phyloP scores from a whole-genome alignment of 2,113 vertebrate genomes.

The Notechis scutatus region DNA sequence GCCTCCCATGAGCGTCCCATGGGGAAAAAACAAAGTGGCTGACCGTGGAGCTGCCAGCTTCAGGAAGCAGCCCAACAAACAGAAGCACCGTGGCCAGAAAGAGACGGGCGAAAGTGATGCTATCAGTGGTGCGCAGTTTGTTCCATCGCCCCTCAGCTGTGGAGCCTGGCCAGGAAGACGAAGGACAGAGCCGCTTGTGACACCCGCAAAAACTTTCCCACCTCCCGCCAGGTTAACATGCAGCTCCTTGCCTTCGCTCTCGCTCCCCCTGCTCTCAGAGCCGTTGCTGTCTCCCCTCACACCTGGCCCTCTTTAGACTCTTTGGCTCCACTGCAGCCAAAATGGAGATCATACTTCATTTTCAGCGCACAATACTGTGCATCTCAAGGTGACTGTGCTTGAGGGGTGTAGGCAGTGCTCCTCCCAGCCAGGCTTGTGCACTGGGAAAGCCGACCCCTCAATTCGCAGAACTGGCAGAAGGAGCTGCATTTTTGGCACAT shows the following conservation, averaged over 20 bases:
- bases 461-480: neutral
- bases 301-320: too few species aligned
- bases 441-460: too few species aligned
- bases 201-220: neutral
- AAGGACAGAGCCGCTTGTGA: conserved; percentile 52
- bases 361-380: neutral
- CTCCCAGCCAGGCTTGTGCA: too few species aligned
- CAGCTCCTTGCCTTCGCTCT: neutral
- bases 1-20: too few species aligned
- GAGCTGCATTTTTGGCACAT: neutral
- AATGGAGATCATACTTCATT: neutral
- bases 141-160: conserved; percentile 55
- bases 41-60: too few species aligned
- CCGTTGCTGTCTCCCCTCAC: too few species aligned
- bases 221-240: neutral
- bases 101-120: conserved; percentile 59
- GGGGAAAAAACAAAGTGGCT: too few species aligned
- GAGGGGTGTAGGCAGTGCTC: too few species aligned
- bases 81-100: conserved; percentile 46
- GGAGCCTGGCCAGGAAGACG: conserved; percentile 28
- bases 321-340: too few species aligned
- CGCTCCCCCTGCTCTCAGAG: neutral
- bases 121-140: conserved; percentile 51
- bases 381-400: neutral
- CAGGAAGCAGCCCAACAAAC: neutral